Base-by-base conservation (phyloP, 2,888 invertebrate genomes). In the Philonicus albiceps region DNA sequence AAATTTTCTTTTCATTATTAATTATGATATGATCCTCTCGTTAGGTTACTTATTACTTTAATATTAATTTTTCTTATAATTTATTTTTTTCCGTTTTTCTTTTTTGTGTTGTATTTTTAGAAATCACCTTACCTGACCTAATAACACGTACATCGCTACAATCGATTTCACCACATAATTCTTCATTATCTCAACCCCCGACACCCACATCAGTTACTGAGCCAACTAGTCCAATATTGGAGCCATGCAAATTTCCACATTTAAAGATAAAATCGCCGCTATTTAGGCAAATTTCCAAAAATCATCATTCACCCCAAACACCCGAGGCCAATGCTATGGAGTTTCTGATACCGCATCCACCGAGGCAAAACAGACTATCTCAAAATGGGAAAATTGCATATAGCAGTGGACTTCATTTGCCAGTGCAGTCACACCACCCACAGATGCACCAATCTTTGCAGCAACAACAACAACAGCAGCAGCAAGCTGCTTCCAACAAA, bases 291-390 rank as follows among this genome's bases (percentile, higher is more conserved):
- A 37, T 64, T 43, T 85, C 74, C 73, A 85, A 85, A 85, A 74
- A 37, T 49, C 73, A 37, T 31, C 43, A 72, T 34, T 30, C 30
- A 7, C 53, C 78, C 8, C 11, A 30, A n/a, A 8, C 19, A 19
- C 30, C 81, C 16, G 49, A 49, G 55, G 53, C 53, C 30, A 85
- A 85, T 87, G 92, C 92, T 88, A 92, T 92, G 92, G 92, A 92
- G 89, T 92, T 90, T 89, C 90, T 92, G 85, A 88, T 92, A 89
- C 92, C 91, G 64, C 89, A 90, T 55, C 88, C 88, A 72, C 88
- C 89, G 76, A 72, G 84, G 30, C 86, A 86, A 81, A 88, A 87
- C 93, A 88, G 93, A 93, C 89, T 92, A 92, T 92, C 92, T 93
- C 92, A 92, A 93, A 91, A 91, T 92, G 81, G 74, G 13, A 86